Percentiles rank a stretch among this genome's conserved stretches.
Conservation (phyloP, 2,888 invertebrate genomes). For the Danaus chrysippus region DNA sequence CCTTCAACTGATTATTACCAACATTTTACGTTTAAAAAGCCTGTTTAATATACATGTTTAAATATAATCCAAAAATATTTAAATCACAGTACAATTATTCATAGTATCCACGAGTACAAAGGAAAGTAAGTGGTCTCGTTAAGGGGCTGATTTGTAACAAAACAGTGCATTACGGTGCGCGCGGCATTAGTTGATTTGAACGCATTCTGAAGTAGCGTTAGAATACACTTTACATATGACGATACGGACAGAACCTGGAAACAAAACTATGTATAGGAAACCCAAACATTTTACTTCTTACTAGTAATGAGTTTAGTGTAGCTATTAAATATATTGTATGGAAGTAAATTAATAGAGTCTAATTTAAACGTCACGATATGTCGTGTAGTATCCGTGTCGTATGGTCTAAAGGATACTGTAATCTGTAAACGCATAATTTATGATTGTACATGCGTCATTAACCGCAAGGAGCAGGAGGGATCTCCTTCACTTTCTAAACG, state of each 20-base stretch:
- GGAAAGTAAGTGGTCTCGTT: conserved; percentile 10
- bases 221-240: conserved; percentile 8
- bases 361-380: too few species aligned
- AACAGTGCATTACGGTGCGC: conserved; percentile 14
- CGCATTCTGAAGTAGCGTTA: conserved; percentile 19
- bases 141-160: conserved; percentile 20
- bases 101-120: not conserved
- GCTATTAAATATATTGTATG: too few species aligned
- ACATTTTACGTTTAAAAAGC: too few species aligned
- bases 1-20: too few species aligned
- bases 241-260: conserved; percentile 3
- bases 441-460: conserved; percentile 41
- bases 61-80: too few species aligned
- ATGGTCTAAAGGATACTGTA: conserved; percentile 2
- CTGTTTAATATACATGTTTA: too few species aligned
- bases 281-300: not conserved
- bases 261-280: not conserved
- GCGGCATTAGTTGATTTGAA: conserved; percentile 17
- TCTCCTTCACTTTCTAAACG: conserved; percentile 32
- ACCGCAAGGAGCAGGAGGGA: conserved; percentile 26
- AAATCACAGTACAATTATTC: too few species aligned
- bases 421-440: conserved; percentile 38
- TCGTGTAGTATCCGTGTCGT: conserved; percentile 17
- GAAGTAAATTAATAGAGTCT: too few species aligned
- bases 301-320: not conserved